Evolutionary conservation across 1,140 invertebrate genomes (phyloP), one percentile per base, ranked within the genome.

Genomic region (Psix sp.): DNA sequence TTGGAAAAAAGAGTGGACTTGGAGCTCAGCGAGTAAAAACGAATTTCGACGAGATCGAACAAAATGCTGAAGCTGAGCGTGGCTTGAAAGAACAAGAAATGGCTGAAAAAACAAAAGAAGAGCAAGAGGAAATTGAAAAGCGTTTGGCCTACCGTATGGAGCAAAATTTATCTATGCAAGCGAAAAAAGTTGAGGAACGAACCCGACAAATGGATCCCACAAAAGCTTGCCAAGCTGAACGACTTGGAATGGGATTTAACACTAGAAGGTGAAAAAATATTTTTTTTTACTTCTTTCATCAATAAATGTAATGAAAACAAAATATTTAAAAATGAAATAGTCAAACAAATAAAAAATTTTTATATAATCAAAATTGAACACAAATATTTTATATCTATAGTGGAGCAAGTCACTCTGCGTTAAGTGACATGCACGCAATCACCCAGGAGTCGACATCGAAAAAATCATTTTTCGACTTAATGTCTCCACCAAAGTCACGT

Each of bases 21-120:
- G 98, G 98, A 51, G 98, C 97, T n/a, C 97, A 96, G 51, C 95
- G 95, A 86, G 95, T 99, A 4, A 95, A 93, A 77, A 91, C 93
- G 9, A 97, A 99, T 86, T 99, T 99, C 86, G 93, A 93, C n/a
- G 97, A 98, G 79, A 92, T 99, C 36, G 98, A 99, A 87, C 92
- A 92, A 77, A 93, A 95, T 80, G 96, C 95, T 71, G 88, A 88
- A 62, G 90, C 95, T 72, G 90, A 91, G 18, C 95, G 96, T 83
- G 92, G 95, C 81, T 85, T 92, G 10, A 92, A 91, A 79, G 86
- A 90, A 3, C 36, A 90, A 84, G 88, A 85, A 81, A 59, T 75
- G 9, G 77, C 83, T 40, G 82, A 82, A 17, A 82, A 82, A 16
- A 87, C 89, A 16, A 83, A 88, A 60, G 90, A 92, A 76, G 87